Evolutionary conservation across 2,797 vertebrate species (phyloP), one percentile per base, ranked within the genome.

Genomic region (Hoplostethus atlanticus): DNA sequence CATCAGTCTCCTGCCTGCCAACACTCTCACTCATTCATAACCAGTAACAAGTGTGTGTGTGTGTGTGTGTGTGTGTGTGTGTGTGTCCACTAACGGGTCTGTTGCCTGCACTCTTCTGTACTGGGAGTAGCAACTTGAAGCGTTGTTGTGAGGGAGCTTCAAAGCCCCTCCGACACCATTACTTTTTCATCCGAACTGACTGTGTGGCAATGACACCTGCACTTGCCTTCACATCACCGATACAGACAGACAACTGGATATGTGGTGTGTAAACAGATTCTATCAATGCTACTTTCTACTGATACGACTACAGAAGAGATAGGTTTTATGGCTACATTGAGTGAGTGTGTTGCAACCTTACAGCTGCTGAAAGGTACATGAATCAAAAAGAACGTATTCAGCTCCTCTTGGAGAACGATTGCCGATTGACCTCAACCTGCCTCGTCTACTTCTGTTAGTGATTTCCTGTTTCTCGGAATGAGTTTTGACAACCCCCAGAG

Each of bases 11-110:
- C 68, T 64, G 54, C 17, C 44, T 30, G 62, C 78, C 65, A 54
- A 79, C 77, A 81, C 75, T 54, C 61, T 54, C 55, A 34, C 59
- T 42, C 63, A 77, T 76, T 84, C 80, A 83, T 70, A 71, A 74
- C 48, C 58, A 30, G 25, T 63, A 62, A 69, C 62, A 52, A 50
- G 71, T 73, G 47, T 76, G 59, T 58, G 48, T 56, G 72, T 76
- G 60, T 66, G 64, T 34, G 67, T 58, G n/a, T n/a, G n/a, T n/a
- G n/a, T n/a, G 76, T 68, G 75, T 30, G 50, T 64, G 48, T 61
- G 50, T 63, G 58, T 67, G 54, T 40, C 6, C 6, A 38, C 36
- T n/a, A 31, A 17, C 13, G 42, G 9, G 21, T 64, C 38, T 66
- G 57, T 21, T 58, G 30, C 57, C 13, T 64, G 28, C 15, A 31